phyloP scores from a whole-genome alignment of 2,797 vertebrate genomes.

The Paguma larvata region DNA sequence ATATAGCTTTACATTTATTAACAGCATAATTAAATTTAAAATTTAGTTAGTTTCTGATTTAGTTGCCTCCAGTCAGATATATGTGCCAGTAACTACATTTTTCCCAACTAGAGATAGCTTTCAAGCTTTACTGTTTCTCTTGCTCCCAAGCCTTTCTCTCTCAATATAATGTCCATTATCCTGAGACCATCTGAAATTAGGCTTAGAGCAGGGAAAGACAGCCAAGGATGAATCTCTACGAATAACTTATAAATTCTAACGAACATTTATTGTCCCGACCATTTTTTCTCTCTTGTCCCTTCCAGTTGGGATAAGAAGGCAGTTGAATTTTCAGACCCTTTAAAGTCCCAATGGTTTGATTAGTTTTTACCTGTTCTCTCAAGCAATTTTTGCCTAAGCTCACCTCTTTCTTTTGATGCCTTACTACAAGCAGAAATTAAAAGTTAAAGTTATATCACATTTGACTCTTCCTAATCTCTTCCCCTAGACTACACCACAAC shows the following conservation, averaged over 20 bases:
- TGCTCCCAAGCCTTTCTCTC: not conserved
- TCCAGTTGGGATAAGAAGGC: not conserved
- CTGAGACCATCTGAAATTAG: not conserved
- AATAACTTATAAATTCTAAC: not conserved
- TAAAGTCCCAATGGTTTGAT: not conserved
- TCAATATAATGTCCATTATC: not conserved
- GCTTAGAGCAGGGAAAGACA: not conserved
- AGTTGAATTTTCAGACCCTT: not conserved
- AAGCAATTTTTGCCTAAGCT: not conserved
- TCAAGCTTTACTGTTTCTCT: not conserved
- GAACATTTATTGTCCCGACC: not conserved
- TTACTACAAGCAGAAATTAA: not conserved
- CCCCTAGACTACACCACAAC: too few species aligned
- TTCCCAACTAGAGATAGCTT: not conserved
- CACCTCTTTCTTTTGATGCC: not conserved
- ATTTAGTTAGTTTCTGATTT: not conserved
- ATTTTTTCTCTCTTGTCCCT: not conserved
- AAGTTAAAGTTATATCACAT: not conserved
- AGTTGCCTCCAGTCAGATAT: not conserved
- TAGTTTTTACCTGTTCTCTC: not conserved
- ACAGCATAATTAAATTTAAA: not conserved
- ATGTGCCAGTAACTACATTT: not conserved
- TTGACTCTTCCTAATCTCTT: not conserved
- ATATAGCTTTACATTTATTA: not conserved
- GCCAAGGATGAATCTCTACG: not conserved